Conservation (phyloP, 2,888 invertebrate genomes). For the Schizotus pectinicornis region DNA sequence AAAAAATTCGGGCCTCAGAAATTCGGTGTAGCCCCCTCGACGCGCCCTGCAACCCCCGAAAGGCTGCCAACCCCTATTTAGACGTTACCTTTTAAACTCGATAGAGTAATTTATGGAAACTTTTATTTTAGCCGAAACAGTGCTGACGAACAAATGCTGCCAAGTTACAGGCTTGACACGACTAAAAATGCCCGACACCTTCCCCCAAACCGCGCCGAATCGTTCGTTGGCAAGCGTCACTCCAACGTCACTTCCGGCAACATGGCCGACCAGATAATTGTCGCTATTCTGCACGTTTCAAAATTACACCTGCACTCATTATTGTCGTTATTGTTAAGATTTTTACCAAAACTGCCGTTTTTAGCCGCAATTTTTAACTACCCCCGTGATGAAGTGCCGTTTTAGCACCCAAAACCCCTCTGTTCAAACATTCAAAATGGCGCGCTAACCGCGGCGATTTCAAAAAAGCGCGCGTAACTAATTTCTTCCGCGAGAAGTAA, state of each 20-base stretch:
- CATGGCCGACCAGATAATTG: neutral
- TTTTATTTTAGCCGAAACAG: conserved; percentile 57
- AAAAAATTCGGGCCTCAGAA: conserved; percentile 14
- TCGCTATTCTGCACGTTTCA: no score
- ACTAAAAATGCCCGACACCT: conserved; percentile 36
- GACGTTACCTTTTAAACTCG: conserved; percentile 54
- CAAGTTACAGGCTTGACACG: conserved; percentile 52
- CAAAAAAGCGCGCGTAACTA: no score
- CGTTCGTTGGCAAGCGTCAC: no score
- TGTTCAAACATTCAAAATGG: no score
- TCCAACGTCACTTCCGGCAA: conserved; percentile 4
- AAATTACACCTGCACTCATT: no score
- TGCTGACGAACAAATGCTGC: conserved; percentile 61
- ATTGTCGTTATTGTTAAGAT: no score
- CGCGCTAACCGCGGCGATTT: no score
- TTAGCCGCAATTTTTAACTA: no score
- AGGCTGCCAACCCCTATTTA: conserved; percentile 23
- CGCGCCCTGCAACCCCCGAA: conserved; percentile 6
- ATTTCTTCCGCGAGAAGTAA: no score
- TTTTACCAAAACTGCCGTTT: no score
- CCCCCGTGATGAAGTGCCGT: no score
- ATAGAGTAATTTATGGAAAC: conserved; percentile 57
- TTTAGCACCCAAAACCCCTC: no score
- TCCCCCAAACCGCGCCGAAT: neutral
- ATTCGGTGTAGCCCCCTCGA: neutral